Evolutionary conservation across 2,888 invertebrate species (phyloP).

Genomic region (Perizoma affinitatum): DNA sequence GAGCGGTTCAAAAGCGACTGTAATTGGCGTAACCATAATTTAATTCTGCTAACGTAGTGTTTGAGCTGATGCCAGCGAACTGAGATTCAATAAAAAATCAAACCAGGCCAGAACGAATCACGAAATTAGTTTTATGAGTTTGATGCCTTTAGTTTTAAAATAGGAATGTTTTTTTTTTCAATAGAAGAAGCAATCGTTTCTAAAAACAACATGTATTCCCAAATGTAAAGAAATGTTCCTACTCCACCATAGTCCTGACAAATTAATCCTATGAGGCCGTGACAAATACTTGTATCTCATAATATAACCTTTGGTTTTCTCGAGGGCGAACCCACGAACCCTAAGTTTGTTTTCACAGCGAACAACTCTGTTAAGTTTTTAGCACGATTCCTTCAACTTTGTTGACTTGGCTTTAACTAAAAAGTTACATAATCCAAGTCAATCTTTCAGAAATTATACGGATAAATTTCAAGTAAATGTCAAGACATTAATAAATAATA

Average conservation of each 20-base stretch:
- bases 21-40: conserved; percentile 79
- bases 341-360: conserved; percentile 43
- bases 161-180: no score
- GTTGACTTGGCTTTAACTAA: conserved; percentile 42
- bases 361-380: conserved; percentile 49
- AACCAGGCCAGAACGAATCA: conserved; percentile 52
- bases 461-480: conserved; percentile 6
- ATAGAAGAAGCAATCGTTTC: no score
- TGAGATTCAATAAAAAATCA: conserved; percentile 73
- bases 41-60: conserved; percentile 78
- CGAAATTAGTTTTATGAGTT: conserved; percentile 52
- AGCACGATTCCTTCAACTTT: conserved; percentile 44
- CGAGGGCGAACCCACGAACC: conserved; percentile 38
- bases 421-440: conserved; percentile 40
- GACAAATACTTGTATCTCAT: conserved; percentile 16
- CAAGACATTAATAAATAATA: no score
- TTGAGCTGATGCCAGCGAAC: conserved; percentile 76
- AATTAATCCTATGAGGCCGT: conserved; percentile 23
- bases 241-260: conserved; percentile 1
- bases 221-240: background rate
- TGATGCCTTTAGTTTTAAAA: no score
- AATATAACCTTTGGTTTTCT: conserved; percentile 41
- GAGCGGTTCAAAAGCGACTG: conserved; percentile 75
- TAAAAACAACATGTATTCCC: background rate
- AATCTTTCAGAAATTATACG: conserved; percentile 17